Base-by-base conservation (phyloP, 2,797 vertebrate species). In the Tamandua tetradactyla region DNA sequence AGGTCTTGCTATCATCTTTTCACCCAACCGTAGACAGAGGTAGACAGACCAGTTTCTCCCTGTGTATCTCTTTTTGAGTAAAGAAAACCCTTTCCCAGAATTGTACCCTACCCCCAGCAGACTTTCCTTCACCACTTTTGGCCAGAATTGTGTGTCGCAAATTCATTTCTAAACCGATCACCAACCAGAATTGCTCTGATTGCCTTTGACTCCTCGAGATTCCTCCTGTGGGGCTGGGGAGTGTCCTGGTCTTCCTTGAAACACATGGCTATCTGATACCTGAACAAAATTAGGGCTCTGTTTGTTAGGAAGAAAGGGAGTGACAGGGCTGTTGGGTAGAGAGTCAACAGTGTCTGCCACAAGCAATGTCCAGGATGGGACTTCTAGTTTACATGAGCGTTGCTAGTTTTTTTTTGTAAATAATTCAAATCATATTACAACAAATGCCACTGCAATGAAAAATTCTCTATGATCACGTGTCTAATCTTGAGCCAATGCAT, bases 351-450 rank as follows among this genome's bases (percentile, higher is more conserved):
- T 55, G 35, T 82, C 22, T 86, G 81, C 57, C 80, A 87, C 22
- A 92, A 69, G 62, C 35, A 75, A 25, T 59, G 42, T 69, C 23
- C 8, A 79, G 66, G 82, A 84, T 37, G 83, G 20, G 62, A 78
- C 47, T 91, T 86, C 61, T 78, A 55, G 86, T 87, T 89, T 87
- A 64, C 35, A 86, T 49, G 64, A 57, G 14, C 52, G 83, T 52
- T 84, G 71, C n/a, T 37, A 78, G 22, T 14, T 66, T 14, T 55
- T 55, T 59, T 25, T 59, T 59, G 59, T 27, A 94, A 93, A 95
- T 40, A 66, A 93, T 87, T 69, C 75, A 94, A 85, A 82, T 78
- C 68, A 88, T 74, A 79, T 81, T 82, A 81, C 71, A 88, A 89
- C 13, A 90, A 83, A 83, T 92, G 23, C 59, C 47, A 61, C 32